These are phyloP conservation scores for Rotaria socialis DNA, from an alignment of 2,888 invertebrate species.

Conservation along the genomic window DNA sequence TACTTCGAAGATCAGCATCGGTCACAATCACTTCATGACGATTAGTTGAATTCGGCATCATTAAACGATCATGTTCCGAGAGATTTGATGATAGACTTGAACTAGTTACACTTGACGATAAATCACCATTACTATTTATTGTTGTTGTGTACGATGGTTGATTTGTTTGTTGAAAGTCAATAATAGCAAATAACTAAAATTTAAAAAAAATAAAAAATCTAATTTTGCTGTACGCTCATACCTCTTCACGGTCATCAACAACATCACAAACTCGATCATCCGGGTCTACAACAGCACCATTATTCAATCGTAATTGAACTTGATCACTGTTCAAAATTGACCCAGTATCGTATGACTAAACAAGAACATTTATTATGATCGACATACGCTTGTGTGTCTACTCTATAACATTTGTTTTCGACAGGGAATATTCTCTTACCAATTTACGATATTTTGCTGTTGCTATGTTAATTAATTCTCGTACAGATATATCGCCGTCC, in stretches of 20 bases:
- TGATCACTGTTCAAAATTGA: neutral
- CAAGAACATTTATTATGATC: too few relatives aligned
- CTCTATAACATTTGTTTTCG: too few relatives aligned
- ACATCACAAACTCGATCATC: constrained; percentile 90
- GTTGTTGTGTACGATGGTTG: neutral
- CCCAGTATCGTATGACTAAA: neutral
- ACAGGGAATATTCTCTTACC: neutral
- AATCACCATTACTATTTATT: neutral
- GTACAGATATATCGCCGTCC: neutral
- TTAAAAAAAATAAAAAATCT: too few relatives aligned
- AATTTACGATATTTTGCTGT: constrained; percentile 28
- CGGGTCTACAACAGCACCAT: constrained; percentile 85
- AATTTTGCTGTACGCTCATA: constrained; percentile 47
- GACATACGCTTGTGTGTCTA: too few relatives aligned
- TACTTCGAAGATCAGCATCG: constrained; percentile 35
- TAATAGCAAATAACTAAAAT: constrained; percentile 24
- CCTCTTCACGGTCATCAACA: constrained; percentile 87
- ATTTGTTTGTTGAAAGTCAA: neutral
- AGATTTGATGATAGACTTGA: constrained; percentile 19
- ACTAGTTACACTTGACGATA: constrained; percentile 17
- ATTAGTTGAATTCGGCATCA: neutral
- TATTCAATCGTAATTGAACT: constrained; percentile 11
- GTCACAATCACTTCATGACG: constrained; percentile 17
- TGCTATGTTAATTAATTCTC: neutral
- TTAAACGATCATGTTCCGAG: neutral